phyloP scores from a whole-genome alignment of 2,113 vertebrate genomes.

The Cariama cristata region DNA sequence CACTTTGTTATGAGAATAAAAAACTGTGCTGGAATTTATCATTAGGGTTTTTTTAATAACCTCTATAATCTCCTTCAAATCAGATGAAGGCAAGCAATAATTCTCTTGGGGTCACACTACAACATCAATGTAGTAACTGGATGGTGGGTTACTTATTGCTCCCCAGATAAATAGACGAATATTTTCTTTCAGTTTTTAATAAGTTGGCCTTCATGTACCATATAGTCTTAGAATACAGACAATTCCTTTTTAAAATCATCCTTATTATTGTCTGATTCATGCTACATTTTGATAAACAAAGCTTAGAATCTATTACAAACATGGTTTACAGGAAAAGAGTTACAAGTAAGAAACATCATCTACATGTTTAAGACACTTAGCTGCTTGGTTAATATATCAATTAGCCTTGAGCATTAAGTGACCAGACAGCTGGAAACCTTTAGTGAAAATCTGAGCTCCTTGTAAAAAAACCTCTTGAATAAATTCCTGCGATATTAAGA shows the following conservation, averaged over 20 bases:
- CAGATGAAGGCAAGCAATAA: neutral
- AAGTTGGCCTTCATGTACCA: neutral
- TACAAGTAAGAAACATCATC: neutral
- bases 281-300: neutral
- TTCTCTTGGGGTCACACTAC: neutral
- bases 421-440: neutral
- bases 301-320: neutral
- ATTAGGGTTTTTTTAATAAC: neutral
- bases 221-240: rapidly evolving
- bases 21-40: neutral
- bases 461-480: neutral
- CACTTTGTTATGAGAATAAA: neutral
- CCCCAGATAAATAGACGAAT: neutral
- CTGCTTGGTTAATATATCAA: neutral
- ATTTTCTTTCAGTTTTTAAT: neutral
- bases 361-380: neutral
- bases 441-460: neutral
- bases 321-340: neutral
- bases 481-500: neutral
- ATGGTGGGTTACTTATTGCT: rapidly evolving
- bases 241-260: neutral
- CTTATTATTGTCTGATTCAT: neutral
- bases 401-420: neutral
- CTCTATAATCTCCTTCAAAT: neutral
- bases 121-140: neutral